Evolutionary conservation across 2,113 vertebrate genomes (phyloP), one percentile per base, ranked within the genome.

Genomic region (Hassar affinis): DNA sequence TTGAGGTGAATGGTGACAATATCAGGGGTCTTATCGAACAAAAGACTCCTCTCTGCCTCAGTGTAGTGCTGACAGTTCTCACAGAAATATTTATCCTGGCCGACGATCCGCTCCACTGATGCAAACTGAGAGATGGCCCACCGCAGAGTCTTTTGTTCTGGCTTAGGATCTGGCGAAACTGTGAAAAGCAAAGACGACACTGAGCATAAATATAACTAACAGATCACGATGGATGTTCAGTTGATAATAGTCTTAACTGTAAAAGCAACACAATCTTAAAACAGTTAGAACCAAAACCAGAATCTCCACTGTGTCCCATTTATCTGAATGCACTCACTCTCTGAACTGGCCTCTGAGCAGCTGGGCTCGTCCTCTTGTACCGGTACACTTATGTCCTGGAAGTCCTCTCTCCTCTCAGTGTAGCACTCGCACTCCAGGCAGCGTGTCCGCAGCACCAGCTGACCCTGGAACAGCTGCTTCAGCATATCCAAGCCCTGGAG

Each of bases 101-200:
- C 98, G 56, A 97, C 96, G 84, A 99, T 98, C 88, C 98, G 96
- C 90, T 99, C 98, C 93, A 99, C 97, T 0, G 97, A 99, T 0
- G 98, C 98, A 92, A 99, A 99, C 89, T 99, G 98, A 52, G 94
- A 97, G 81, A 99, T 97, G 68, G 98, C 97, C 98, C 98, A 99
- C 72, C 95, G 95, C 85, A 99, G 92, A 61, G 96, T 97, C 93
- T 98, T 99, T 90, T 93, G 91, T 92, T 97, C 97, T 59, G 94
- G 93, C 93, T 99, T 99, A 76, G 98, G 97, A 86, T 99, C 97
- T 89, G 98, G 98, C 91, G 98, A 99, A 91, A 98, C 98, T 99
- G 89, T 57, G 1, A 88, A 72, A 71, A 90, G 62, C 92, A 83
- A 62, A 11, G 6, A 30, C 1, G 9, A 82, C 38, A 61, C 5